phyloP scores from a whole-genome alignment of 2,113 vertebrate species.

The Tichodroma muraria region DNA sequence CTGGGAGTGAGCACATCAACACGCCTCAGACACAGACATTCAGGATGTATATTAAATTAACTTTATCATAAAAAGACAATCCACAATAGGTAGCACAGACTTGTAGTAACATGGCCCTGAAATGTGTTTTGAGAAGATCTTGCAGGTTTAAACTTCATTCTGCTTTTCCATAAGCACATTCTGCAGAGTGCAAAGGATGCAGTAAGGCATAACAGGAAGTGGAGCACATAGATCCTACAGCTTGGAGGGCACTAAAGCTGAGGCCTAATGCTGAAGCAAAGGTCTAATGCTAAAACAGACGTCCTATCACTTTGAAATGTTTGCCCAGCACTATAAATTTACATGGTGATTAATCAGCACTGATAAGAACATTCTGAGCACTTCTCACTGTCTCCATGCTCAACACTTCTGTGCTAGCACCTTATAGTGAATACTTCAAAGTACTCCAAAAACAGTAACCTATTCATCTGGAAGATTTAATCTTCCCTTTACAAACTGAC shows the following conservation, averaged over 20 bases:
- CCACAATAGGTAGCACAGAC: background rate
- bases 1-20: background rate
- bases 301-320: background rate
- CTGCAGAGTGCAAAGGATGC: background rate
- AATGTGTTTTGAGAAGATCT: background rate
- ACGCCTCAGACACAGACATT: accelerated
- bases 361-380: background rate
- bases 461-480: background rate
- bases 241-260: background rate
- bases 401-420: background rate
- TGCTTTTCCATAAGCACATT: background rate
- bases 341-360: background rate
- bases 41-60: background rate
- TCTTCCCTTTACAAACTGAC: background rate
- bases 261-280: background rate
- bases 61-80: background rate
- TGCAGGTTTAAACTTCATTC: background rate
- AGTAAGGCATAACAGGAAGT: background rate
- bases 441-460: background rate
- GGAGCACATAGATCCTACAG: background rate
- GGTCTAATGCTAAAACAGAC: background rate
- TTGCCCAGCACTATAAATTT: background rate
- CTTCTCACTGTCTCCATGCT: background rate
- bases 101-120: background rate
- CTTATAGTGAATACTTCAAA: background rate